Base-by-base conservation (phyloP, 2,888 invertebrate genomes). In the Catocala nupta region DNA sequence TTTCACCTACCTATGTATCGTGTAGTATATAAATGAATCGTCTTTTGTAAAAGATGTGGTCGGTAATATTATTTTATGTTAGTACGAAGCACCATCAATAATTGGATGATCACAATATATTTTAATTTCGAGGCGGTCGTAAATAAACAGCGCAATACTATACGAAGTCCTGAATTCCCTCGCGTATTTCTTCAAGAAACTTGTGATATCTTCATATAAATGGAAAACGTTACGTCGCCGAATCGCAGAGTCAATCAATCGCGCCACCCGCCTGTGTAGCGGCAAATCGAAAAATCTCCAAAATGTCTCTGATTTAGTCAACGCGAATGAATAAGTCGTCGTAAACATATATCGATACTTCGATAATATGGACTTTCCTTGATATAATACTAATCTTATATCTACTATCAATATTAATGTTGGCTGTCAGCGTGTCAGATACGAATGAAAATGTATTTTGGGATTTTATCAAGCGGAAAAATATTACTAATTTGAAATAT, bases 221-320 rank as follows among this genome's bases (percentile, higher is more conserved):
- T 90, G 87, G 88, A 80, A 86, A 88, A 85, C 84, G 86, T 85
- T 81, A 87, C 87, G 84, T 83, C 83, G 80, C 63, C 82, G 85
- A 83, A 82, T 85, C 84, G 81, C 75, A 72, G 80, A 90, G 88
- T 88, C 90, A 89, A 90, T 90, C 90, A 90, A 86, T 86, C 85
- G 85, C 81, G 81, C 70, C 85, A 83, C 78, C 86, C 87, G 89
- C 79, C 85, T 87, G 89, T 84, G 90, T 88, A 89, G 89, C 89
- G 90, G 86, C 86, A 90, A 90, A 90, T 90, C 88, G 90, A 88
- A 90, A 89, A 87, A 87, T 87, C 84, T 84, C 79, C 82, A 84
- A 87, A 88, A 85, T 86, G 85, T 85, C 83, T 85, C 82, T 84
- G 86, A 83, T 82, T 85, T 81, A 77, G 75, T 71, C 76, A 71